Percentiles rank a stretch among this genome's conserved stretches.
Evolutionary conservation across 2,797 vertebrate species (phyloP).

Genomic region (Rhyacichthys aspro): DNA sequence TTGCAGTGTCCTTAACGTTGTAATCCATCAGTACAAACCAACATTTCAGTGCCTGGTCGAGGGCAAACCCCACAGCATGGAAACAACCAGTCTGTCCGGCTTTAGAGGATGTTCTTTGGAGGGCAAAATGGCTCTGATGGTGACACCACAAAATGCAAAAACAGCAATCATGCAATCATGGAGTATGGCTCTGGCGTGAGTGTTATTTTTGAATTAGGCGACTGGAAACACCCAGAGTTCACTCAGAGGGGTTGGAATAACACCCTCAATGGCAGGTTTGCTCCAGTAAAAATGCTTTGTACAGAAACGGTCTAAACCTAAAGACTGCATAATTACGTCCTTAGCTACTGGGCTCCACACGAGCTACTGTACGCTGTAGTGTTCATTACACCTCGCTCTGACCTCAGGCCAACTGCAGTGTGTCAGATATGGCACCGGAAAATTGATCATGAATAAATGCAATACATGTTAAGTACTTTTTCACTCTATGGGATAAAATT

Average conservation of each 20-base stretch:
- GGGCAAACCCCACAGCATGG: slow-evolving; percentile 38
- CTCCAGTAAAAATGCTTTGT: slow-evolving; percentile 20
- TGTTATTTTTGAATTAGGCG: slow-evolving; percentile 62
- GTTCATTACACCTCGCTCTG: too few species aligned
- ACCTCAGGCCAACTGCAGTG: too few species aligned
- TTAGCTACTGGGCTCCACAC: slow-evolving; percentile 1
- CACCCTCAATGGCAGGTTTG: slow-evolving; percentile 45
- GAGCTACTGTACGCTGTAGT: too few species aligned
- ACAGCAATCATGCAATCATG: slow-evolving; percentile 71
- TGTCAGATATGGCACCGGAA: too few species aligned
- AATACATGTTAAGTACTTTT: too few species aligned
- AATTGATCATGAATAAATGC: too few species aligned
- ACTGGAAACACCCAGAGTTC: slow-evolving; percentile 52
- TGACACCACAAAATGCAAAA: slow-evolving; percentile 69
- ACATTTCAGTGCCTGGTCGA: slow-evolving; percentile 46
- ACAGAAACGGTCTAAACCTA: slow-evolving; percentile 28
- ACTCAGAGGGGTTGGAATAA: slow-evolving; percentile 49
- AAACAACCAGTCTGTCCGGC: slow-evolving; percentile 33
- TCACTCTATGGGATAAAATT: too few species aligned
- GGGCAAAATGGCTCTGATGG: slow-evolving; percentile 54
- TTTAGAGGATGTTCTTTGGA: slow-evolving; percentile 41
- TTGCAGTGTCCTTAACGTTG: slow-evolving; percentile 30
- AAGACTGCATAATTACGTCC: slow-evolving; percentile 21
- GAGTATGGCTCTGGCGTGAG: slow-evolving; percentile 44
- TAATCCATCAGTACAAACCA: slow-evolving; percentile 47